Evolutionary conservation across 2,888 invertebrate genomes (phyloP).

Genomic region (Rhamnusium bicolor): DNA sequence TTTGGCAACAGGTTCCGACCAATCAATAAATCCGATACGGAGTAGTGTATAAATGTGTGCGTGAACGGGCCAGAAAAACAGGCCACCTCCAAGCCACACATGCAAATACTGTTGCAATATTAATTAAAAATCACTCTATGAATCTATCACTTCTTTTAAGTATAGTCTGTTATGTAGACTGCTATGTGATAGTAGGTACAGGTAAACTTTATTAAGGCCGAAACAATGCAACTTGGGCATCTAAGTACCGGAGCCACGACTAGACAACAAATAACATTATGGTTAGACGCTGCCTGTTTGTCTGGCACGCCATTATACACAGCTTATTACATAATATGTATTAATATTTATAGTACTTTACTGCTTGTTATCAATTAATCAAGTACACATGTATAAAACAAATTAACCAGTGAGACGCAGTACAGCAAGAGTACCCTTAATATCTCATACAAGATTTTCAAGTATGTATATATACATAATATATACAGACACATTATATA

Average conservation of each 20-base stretch:
- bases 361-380: constrained; percentile 54
- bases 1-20: constrained; percentile 45
- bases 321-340: constrained; percentile 68
- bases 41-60: constrained; percentile 71
- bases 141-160: constrained; percentile 29
- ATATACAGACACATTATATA: constrained; percentile 15
- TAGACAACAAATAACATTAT: constrained; percentile 25
- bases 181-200: constrained; percentile 1
- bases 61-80: constrained; percentile 65
- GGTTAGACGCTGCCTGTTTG: constrained; percentile 52
- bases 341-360: constrained; percentile 62
- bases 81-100: constrained; percentile 49
- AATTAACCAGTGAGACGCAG: constrained; percentile 52
- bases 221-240: constrained; percentile 29
- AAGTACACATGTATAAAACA: constrained; percentile 68
- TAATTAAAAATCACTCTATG: constrained; percentile 33
- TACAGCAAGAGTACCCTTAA: constrained; percentile 47
- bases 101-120: constrained; percentile 40
- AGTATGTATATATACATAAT: constrained; percentile 18
- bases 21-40: constrained; percentile 69
- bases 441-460: constrained; percentile 50
- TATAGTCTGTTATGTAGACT: constrained; percentile 12
- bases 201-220: constrained; percentile 33
- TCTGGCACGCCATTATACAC: constrained; percentile 67
- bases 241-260: constrained; percentile 46